Evolutionary conservation across 1,140 invertebrate genomes (phyloP), one percentile per base, ranked within the genome.

Genomic region (Caenorhabditis remanei): DNA sequence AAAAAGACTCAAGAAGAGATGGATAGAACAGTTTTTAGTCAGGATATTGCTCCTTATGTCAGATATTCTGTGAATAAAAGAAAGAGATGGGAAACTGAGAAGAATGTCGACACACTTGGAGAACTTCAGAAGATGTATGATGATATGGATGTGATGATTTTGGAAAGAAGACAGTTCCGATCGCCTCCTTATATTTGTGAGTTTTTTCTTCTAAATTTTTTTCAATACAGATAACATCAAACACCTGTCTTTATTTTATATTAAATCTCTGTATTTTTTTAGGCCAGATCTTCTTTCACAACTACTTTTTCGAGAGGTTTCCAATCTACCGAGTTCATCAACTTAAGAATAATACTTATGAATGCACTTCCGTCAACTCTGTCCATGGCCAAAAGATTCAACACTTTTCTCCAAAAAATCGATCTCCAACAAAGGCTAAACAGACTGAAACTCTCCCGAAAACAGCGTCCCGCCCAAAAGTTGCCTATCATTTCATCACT

Each of bases 31-130:
- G 46, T 79, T 50, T 79, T 79, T 11, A 16, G n/a, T 50, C 71
- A 79, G 40, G 71, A 79, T 50, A 79, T 79, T 50, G 46, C 43
- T 48, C 71, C 71, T 8, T 79, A 50, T 50, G 71, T 79, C 9
- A 6, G 7, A 14, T 79, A 79, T 24, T 79, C 71, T 32, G 21
- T 50, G 43, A 79, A 79, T 24, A 79, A 79, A 43, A 79, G 14
- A 3, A 79, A 79, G 9, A 13, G 71, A 50, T 79, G 71, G 71
- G 71, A 79, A n/a, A 19, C 24, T 21, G 46, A 24, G 14, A 19
- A 11, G 11, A n/a, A 13, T 50, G 46, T 79, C 9, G 46, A 50
- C 14, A 2, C 24, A 5, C 46, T 79, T 11, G 71, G 71, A 41
- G 71, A 50, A 14, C 5, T 79, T 21, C 71, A 79, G 24, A 79